Base-by-base conservation (phyloP, 1,140 invertebrate species). In the Plodia interpunctella region DNA sequence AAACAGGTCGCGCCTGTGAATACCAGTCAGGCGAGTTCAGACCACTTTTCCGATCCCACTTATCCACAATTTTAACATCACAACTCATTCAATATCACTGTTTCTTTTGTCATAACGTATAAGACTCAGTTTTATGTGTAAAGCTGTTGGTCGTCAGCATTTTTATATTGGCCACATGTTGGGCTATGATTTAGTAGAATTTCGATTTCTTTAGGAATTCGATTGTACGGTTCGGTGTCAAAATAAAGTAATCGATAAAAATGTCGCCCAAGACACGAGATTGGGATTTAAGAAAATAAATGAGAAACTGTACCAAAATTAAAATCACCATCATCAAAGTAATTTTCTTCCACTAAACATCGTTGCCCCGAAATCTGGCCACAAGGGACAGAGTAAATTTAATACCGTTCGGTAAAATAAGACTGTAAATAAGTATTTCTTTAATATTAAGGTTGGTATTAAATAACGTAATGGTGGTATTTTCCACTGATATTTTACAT, bases 171-270 rank as follows among this genome's bases (percentile, higher is more conserved):
- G 38, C 1, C 13, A 17, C 38, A 44, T 56, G 20, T 60, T 60
- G 56, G 63, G 75, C 76, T 80, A 82, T 82, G 78, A 86, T 84
- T 80, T 83, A 78, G 78, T 69, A 68, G 63, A 73, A 77, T 87
- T 88, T 86, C 83, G 81, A 80, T 88, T 88, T 88, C 83, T 76
- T 85, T 87, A 86, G 83, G 83, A 86, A 87, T 86, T 81, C 75
- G 69, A 72, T 73, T 49, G 49, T 18, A 53, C 51, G 19, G 51
- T 53, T 53, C 28, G 19, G 21, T 53, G 21, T 53, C 51, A 53
- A 53, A 51, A 51, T 51, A 51, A 32, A 9, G 30, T 32, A 4
- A 9, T 10, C 2, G 6, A 11, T 32, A 32, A 32, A n/a, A n/a
- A n/a, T n/a, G n/a, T n/a, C n/a, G n/a, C n/a, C n/a, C n/a, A n/a